Percentiles rank a stretch among this genome's conserved stretches.
These are phyloP conservation scores for Phaedon cochleariae DNA, from an alignment of 2,888 invertebrate genomes.

Conservation along the genomic window DNA sequence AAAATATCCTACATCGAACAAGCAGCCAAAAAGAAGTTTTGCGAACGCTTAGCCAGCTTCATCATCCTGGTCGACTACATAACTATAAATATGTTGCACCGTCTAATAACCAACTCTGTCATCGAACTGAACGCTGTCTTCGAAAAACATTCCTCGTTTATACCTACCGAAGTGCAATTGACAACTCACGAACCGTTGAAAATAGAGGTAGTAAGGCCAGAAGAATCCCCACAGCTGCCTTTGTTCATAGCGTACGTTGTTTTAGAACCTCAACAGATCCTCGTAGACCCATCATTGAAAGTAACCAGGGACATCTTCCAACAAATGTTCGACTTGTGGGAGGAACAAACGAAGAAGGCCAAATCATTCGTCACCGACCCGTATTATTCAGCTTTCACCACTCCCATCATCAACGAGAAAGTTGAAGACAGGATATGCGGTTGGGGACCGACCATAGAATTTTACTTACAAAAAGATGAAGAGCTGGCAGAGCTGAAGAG, in stretches of 20 bases:
- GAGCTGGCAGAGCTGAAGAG: conserved; percentile 65
- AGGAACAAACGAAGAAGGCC: conserved; percentile 73
- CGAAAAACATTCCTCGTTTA: conserved; percentile 64
- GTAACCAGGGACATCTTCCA: conserved; percentile 68
- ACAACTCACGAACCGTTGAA: conserved; percentile 56
- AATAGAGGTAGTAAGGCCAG: conserved; percentile 61
- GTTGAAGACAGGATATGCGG: conserved; percentile 81
- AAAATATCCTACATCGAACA: conserved; percentile 81
- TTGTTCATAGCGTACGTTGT: conserved; percentile 70
- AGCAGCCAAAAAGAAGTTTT: conserved; percentile 83
- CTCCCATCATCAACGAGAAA: conserved; percentile 84
- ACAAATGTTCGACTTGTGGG: conserved; percentile 72
- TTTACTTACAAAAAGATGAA: conserved; percentile 75
- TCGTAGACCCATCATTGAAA: conserved; percentile 70
- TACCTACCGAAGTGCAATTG: conserved; percentile 62
- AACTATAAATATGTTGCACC: conserved; percentile 74
- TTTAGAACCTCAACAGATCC: conserved; percentile 55
- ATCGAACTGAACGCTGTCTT: conserved; percentile 67
- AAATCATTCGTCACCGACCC: conserved; percentile 77
- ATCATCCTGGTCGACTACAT: conserved; percentile 77
- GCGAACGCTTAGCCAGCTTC: conserved; percentile 79
- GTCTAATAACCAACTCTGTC: conserved; percentile 71
- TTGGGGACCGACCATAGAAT: conserved; percentile 74
- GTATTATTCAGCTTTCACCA: conserved; percentile 76
- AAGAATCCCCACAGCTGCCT: conserved; percentile 66